Conservation (phyloP, 2,888 invertebrate species). For the Phaonia tiefii region DNA sequence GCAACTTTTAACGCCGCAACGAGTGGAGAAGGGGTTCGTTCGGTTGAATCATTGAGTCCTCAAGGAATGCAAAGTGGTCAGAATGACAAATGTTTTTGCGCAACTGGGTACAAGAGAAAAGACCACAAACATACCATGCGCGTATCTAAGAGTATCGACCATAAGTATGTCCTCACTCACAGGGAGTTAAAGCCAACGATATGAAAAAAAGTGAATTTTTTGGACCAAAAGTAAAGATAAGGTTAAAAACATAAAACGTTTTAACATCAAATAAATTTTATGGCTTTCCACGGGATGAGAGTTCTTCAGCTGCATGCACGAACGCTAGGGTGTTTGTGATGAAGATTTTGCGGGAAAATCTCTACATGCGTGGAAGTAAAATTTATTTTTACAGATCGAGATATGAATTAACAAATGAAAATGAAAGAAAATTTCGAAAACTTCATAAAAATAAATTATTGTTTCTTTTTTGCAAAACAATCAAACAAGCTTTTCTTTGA, state of each 20-base stretch:
- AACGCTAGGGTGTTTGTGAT: no score
- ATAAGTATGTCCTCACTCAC: slow-evolving; percentile 17
- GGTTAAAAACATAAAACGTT: slow-evolving; percentile 57
- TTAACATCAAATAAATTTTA: slow-evolving; percentile 60
- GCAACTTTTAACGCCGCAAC: slow-evolving; percentile 56
- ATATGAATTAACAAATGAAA: no score
- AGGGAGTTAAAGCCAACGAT: slow-evolving; percentile 9
- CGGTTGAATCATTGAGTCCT: slow-evolving; percentile 29
- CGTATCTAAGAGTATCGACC: no score
- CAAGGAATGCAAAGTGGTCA: slow-evolving; percentile 68
- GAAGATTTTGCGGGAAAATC: no score
- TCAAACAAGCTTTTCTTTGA: no score
- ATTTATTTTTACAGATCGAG: no score
- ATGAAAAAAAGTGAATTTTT: slow-evolving; percentile 23
- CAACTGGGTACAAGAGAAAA: slow-evolving; percentile 50
- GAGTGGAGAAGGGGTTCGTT: not conserved
- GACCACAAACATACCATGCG: slow-evolving; percentile 23
- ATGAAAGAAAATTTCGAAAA: no score
- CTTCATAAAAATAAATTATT: no score
- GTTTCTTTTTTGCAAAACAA: no score
- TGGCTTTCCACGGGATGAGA: slow-evolving; percentile 2
- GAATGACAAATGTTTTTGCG: slow-evolving; percentile 68
- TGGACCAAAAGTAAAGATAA: slow-evolving; percentile 24
- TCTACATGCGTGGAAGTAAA: no score
- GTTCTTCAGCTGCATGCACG: not conserved